phyloP scores from a whole-genome alignment of 64 coral and sea anemone species.

The Montipora foliosa region DNA sequence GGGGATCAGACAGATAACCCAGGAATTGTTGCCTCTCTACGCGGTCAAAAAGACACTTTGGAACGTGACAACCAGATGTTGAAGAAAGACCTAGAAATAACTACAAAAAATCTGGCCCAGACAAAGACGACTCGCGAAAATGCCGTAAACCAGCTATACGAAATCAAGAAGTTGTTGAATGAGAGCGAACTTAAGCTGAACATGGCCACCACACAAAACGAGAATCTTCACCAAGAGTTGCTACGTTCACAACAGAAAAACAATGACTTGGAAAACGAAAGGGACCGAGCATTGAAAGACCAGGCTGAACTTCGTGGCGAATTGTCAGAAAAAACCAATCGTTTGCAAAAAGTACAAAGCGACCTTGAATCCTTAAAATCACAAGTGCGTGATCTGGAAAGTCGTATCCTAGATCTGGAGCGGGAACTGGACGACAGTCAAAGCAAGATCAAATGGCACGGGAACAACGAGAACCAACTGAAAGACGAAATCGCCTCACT shows the following conservation, averaged over 20 bases:
- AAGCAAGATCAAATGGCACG: constrained; percentile 75
- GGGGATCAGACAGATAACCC: constrained; percentile 90
- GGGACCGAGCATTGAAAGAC: constrained; percentile 58
- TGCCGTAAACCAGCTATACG: constrained; percentile 67
- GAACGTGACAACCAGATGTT: constrained; percentile 89
- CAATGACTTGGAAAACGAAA: constrained; percentile 66
- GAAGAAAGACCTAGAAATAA: constrained; percentile 69
- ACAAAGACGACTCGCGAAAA: constrained; percentile 67
- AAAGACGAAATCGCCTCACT: constrained; percentile 85
- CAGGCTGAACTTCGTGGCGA: constrained; percentile 84
- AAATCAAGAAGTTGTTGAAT: constrained; percentile 77
- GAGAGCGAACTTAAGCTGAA: constrained; percentile 80
- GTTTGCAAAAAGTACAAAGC: constrained; percentile 51
- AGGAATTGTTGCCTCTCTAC: constrained; percentile 82
- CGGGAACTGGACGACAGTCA: constrained; percentile 79
- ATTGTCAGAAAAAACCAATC: constrained; percentile 63
- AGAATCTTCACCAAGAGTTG: constrained; percentile 81
- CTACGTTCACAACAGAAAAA: constrained; percentile 82
- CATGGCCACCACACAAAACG: constrained; percentile 76
- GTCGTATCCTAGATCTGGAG: constrained; percentile 56
- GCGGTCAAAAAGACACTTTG: constrained; percentile 79
- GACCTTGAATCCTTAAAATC: constrained; percentile 69
- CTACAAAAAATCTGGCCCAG: constrained; percentile 46
- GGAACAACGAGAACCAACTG: constrained; percentile 86
- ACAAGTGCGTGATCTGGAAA: constrained; percentile 58